Percentiles rank a stretch among this genome's conserved stretches.
phyloP scores from a whole-genome alignment of 1,140 invertebrate genomes.

The Leptinotarsa undecemlineata region DNA sequence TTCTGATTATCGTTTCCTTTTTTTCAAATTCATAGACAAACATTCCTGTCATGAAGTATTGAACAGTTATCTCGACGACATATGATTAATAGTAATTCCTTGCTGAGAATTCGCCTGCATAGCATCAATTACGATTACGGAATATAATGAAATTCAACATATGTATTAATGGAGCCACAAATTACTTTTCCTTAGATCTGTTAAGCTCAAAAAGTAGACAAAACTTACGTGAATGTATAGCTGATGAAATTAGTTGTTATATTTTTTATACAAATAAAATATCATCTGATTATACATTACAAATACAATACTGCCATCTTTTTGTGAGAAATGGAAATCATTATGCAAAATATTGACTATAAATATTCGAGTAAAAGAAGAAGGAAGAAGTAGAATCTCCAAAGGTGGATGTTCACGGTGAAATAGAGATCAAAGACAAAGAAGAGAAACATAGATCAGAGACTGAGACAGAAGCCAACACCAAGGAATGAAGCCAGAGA shows the following conservation, averaged over 20 bases:
- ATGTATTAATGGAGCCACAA: constrained; percentile 1
- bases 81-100: constrained; percentile 12
- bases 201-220: constrained; percentile 18
- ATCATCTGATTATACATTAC: constrained; percentile 20
- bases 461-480: no score
- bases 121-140: not conserved
- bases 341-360: not conserved
- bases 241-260: constrained; percentile 27
- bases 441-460: no score
- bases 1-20: no score
- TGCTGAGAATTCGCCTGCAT: constrained; percentile 17
- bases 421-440: no score
- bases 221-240: constrained; percentile 14
- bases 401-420: no score
- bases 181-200: not conserved
- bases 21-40: no score
- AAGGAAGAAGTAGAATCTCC: no score
- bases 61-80: constrained; percentile 12
- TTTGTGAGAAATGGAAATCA: not conserved
- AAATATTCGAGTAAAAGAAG: not conserved
- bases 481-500: no score
- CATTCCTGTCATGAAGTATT: not conserved
- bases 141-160: constrained; percentile 6
- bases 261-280: constrained; percentile 26
- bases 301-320: constrained; percentile 13